These are phyloP conservation scores for Phalanger gymnotis DNA, from an alignment of 2,797 vertebrate species.

Conservation along the genomic window DNA sequence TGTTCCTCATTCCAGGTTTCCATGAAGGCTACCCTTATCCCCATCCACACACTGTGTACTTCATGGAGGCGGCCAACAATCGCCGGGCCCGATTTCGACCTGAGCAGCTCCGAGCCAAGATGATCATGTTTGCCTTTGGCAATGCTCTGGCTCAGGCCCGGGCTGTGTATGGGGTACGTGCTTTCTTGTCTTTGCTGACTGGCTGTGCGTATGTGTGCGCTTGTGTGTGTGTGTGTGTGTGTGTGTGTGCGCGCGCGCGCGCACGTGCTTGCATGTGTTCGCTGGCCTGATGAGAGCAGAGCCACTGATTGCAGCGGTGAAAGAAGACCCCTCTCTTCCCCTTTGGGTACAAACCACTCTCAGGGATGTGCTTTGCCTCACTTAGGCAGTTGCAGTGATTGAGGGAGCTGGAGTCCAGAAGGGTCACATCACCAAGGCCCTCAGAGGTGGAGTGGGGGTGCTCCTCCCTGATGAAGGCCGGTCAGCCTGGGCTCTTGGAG, in stretches of 20 bases:
- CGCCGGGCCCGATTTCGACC: slow-evolving; percentile 83
- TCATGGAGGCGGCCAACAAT: slow-evolving; percentile 84
- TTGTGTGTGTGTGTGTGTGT: neutral
- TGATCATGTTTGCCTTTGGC: slow-evolving; percentile 95
- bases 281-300: slow-evolving; percentile 30
- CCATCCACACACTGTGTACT: slow-evolving; percentile 92
- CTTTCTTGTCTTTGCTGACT: neutral
- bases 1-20: slow-evolving; percentile 91
- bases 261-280: neutral
- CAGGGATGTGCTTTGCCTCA: slow-evolving; percentile 44
- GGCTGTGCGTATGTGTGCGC: too few species aligned
- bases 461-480: too few species aligned
- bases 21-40: slow-evolving; percentile 88
- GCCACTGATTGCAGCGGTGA: slow-evolving; percentile 57
- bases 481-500: neutral
- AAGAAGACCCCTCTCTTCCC: slow-evolving; percentile 1
- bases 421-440: slow-evolving; percentile 74
- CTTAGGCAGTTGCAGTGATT: slow-evolving; percentile 59
- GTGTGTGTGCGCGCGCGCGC: too few species aligned
- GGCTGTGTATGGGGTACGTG: slow-evolving; percentile 89
- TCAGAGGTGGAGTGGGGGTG: too few species aligned
- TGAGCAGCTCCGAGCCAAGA: slow-evolving; percentile 93
- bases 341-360: slow-evolving; percentile 71
- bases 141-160: slow-evolving; percentile 92
- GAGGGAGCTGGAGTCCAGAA: slow-evolving; percentile 70